Evolutionary conservation across 2,888 invertebrate genomes (phyloP), one percentile per base, ranked within the genome.

Genomic region (Phortica okadai): DNA sequence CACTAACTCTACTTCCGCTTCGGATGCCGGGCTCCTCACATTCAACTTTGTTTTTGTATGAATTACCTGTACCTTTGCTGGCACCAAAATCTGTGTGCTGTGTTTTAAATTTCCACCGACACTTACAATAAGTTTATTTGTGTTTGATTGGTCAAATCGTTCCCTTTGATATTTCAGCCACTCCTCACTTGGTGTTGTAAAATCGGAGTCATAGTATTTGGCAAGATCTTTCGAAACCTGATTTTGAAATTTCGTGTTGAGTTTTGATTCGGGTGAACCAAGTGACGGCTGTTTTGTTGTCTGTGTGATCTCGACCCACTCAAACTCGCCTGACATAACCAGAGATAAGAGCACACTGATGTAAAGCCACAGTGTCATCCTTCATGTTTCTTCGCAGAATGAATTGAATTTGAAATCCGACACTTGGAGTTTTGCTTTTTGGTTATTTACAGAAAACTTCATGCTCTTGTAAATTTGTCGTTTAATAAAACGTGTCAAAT

Each of bases 151-250:
- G 25, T 82, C 83, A 73, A 90, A 90, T 0, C 91, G 84, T 72
- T 91, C 89, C 6, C 86, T 87, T 76, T 91, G 91, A 80, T 91
- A 91, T 62, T 88, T 87, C 44, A 91, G 79, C 91, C 91, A 91
- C 21, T 85, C 87, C 10, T 87, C 81, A 76, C 90, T 91, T 44
- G 91, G 90, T 3, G 84, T 89, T 21, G 73, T 83, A 2, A 86
- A 81, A 5, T 73, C 54, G n/a, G n/a, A 6, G n/a, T 56, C 21
- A 67, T 72, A n/a, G 6, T 45, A 33, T 11, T 67, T 42, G 54
- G 25, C 14, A 2, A 72, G 4, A 54, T 8, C 6, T 50, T 8
- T 50, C 14, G 14, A 8, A 50, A 14, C 10, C 2, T 2, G 25
- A 14, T 54, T 6, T 8, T 21, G 50, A 14, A 70, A 25, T 70